Evolutionary conservation across 1,140 invertebrate genomes (phyloP).

Genomic region (Pseudomyrmex cubaensis): DNA sequence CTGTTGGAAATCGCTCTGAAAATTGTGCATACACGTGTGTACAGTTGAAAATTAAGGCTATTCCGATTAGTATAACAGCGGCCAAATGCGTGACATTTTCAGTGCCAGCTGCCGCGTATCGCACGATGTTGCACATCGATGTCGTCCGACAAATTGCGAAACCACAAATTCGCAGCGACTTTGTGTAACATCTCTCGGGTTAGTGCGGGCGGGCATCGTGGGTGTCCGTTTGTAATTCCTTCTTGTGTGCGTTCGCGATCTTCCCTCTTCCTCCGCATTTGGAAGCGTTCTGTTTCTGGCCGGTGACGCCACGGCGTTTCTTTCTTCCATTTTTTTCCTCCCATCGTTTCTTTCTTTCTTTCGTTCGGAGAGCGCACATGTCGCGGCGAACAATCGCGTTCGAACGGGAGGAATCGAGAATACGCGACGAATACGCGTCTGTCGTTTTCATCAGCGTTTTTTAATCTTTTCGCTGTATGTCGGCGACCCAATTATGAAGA

Average conservation of each 20-base stretch:
- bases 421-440: constrained; percentile 15
- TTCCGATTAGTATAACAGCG: no score
- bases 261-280: constrained; percentile 65
- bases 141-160: constrained; percentile 52
- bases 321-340: constrained; percentile 2
- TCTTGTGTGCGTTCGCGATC: constrained; percentile 44
- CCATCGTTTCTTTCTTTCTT: not conserved
- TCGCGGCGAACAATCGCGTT: constrained; percentile 41
- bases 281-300: constrained; percentile 64
- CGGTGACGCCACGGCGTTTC: constrained; percentile 46
- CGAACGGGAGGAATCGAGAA: constrained; percentile 19
- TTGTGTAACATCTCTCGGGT: constrained; percentile 1
- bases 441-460: constrained; percentile 30
- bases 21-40: no score
- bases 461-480: not conserved
- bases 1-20: no score
- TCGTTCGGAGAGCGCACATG: not conserved
- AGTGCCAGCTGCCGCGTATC: not conserved
- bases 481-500: constrained; percentile 43
- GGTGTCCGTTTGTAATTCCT: constrained; percentile 63
- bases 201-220: constrained; percentile 68
- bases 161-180: constrained; percentile 63
- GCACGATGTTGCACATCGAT: constrained; percentile 30
- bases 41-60: no score
- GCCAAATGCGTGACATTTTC: not conserved